Conservation (phyloP, 2,797 vertebrate species). For the Intellagama lesueurii region DNA sequence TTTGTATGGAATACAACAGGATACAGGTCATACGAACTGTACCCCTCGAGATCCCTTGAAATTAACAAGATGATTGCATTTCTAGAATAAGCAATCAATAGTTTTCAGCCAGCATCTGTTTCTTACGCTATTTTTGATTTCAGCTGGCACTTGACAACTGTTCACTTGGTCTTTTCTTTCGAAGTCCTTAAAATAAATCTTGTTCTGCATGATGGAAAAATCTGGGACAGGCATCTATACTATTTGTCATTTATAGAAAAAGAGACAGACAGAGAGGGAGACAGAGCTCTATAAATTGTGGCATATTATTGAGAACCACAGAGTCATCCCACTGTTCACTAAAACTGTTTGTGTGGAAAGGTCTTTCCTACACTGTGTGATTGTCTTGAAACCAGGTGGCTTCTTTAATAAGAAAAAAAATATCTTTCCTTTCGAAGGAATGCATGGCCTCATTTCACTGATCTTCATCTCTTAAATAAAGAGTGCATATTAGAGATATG, state of each 20-base stretch:
- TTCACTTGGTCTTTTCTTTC: conserved; percentile 3
- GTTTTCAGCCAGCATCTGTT: background rate
- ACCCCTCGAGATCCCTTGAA: background rate
- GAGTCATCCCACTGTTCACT: background rate
- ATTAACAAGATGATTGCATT: background rate
- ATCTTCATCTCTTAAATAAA: background rate
- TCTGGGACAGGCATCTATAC: conserved; percentile 4
- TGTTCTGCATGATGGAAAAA: conserved; percentile 12
- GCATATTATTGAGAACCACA: background rate
- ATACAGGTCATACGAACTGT: too few relatives aligned
- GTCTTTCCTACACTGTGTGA: background rate
- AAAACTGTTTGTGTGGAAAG: background rate
- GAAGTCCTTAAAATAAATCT: conserved; percentile 26
- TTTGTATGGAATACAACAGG: too few relatives aligned
- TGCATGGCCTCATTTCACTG: background rate
- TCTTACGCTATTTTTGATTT: conserved; percentile 4
- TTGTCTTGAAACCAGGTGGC: background rate
- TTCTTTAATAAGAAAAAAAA: background rate
- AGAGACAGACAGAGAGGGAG: too few relatives aligned
- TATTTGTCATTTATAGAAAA: conserved; percentile 11
- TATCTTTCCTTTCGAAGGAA: background rate
- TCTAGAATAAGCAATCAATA: background rate
- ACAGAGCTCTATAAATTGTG: background rate
- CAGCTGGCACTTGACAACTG: conserved; percentile 20
- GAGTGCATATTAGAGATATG: background rate